phyloP scores from a whole-genome alignment of 2,888 invertebrate genomes.

The Caenorhabditis wallacei region DNA sequence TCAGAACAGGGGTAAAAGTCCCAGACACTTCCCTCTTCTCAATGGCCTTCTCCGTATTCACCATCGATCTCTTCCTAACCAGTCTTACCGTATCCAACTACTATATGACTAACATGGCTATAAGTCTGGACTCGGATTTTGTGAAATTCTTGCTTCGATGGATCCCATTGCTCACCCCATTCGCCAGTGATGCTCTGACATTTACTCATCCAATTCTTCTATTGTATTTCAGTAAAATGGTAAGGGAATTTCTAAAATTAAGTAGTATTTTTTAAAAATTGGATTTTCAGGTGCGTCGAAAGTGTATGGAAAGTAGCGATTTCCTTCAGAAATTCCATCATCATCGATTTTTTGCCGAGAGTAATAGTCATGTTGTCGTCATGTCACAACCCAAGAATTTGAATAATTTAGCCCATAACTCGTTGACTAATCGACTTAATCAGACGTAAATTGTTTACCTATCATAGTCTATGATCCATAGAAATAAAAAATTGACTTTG shows the following conservation, averaged over 20 bases:
- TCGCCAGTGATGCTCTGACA: slow-evolving; percentile 45
- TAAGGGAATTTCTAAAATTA: background rate
- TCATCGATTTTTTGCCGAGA: slow-evolving; percentile 22
- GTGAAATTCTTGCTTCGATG: background rate
- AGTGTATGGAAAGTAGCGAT: slow-evolving; percentile 13
- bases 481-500: too few relatives aligned
- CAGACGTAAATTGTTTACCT: too few relatives aligned
- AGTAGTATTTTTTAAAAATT: background rate
- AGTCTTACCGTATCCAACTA: slow-evolving; percentile 36
- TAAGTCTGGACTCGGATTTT: background rate
- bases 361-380: slow-evolving; percentile 8
- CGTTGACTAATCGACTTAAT: background rate
- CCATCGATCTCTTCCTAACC: slow-evolving; percentile 25
- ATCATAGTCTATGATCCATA: too few relatives aligned
- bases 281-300: slow-evolving; percentile 27
- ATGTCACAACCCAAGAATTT: slow-evolving; percentile 3
- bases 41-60: slow-evolving; percentile 35
- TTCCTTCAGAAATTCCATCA: slow-evolving; percentile 3
- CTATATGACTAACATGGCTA: slow-evolving; percentile 8
- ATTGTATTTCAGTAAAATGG: slow-evolving; percentile 35
- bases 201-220: slow-evolving; percentile 31
- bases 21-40: slow-evolving; percentile 28
- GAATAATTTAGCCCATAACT: slow-evolving; percentile 3
- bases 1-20: slow-evolving; percentile 26
- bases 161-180: slow-evolving; percentile 33